Conservation (phyloP, 37 sponge, comb jelly and placozoan species). For the Spongilla lacustris region DNA sequence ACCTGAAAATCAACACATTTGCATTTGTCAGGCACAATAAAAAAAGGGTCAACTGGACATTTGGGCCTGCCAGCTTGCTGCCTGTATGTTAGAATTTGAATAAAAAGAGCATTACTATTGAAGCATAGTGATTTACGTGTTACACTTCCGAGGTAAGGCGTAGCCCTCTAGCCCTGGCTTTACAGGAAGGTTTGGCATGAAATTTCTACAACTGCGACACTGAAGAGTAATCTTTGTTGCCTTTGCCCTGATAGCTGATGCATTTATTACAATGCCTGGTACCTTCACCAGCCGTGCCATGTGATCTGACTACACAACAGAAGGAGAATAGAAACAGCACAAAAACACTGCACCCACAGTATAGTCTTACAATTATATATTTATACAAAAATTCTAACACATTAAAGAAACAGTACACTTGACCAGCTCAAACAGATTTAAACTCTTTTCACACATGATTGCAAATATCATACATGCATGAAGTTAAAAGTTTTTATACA, state of each 20-base stretch:
- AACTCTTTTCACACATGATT: too few relatives aligned
- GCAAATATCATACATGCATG: too few relatives aligned
- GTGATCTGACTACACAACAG: constrained; percentile 78
- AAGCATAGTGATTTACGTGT: constrained; percentile 52
- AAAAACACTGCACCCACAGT: too few relatives aligned
- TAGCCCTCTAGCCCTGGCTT: constrained; percentile 96
- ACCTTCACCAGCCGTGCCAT: constrained; percentile 97
- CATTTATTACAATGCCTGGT: constrained; percentile 94
- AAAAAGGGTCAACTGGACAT: constrained; percentile 96
- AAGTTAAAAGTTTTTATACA: too few relatives aligned
- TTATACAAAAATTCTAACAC: too few relatives aligned
- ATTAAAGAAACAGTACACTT: too few relatives aligned
- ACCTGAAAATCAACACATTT: constrained; percentile 99
- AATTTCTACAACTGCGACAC: constrained; percentile 89
- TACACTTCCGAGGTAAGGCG: constrained; percentile 89
- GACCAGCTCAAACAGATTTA: too few relatives aligned
- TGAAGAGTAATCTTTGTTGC: constrained; percentile 95
- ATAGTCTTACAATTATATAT: background rate
- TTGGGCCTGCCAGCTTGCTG: constrained; percentile 86
- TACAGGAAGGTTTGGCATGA: constrained; percentile 74
- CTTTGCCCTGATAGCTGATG: constrained; percentile 91
- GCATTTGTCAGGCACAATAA: constrained; percentile 99
- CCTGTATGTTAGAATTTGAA: constrained; percentile 13
- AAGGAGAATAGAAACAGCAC: background rate
- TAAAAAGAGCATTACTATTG: background rate